Conservation (phyloP, 2,113 vertebrate genomes). For the Petaurus breviceps region DNA sequence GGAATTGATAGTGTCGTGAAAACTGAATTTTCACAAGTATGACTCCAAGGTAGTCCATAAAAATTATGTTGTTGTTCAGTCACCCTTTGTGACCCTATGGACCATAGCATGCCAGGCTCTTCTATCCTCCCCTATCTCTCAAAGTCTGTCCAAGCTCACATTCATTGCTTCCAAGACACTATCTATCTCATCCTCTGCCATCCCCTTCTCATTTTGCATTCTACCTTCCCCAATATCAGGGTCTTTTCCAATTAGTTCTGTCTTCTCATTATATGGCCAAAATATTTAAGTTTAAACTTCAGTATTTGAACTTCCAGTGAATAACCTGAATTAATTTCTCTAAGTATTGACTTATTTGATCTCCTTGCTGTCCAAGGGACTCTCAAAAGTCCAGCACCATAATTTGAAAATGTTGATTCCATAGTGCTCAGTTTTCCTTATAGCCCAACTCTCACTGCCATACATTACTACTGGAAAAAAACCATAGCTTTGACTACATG, state of each 20-base stretch:
- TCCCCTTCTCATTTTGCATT: background rate
- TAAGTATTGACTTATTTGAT: background rate
- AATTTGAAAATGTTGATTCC: background rate
- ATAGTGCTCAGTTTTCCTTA: background rate
- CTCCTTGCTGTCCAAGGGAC: background rate
- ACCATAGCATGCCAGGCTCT: background rate
- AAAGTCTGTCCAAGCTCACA: background rate
- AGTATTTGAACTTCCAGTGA: background rate
- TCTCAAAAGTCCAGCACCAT: background rate
- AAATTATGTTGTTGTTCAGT: background rate
- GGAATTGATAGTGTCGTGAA: slow-evolving; percentile 1
- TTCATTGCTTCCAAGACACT: background rate
- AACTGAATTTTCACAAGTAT: background rate
- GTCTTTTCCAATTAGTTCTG: background rate
- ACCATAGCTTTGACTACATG: background rate
- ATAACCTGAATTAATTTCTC: background rate
- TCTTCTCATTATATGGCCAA: background rate
- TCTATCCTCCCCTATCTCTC: background rate
- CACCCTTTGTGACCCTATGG: background rate
- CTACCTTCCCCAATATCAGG: background rate
- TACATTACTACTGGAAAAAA: background rate
- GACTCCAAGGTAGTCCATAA: background rate
- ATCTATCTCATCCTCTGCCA: no score
- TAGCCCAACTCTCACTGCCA: background rate
- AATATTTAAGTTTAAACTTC: background rate